These are phyloP conservation scores for Picathartes gymnocephalus DNA, from an alignment of 2,113 vertebrate species.

Conservation along the genomic window DNA sequence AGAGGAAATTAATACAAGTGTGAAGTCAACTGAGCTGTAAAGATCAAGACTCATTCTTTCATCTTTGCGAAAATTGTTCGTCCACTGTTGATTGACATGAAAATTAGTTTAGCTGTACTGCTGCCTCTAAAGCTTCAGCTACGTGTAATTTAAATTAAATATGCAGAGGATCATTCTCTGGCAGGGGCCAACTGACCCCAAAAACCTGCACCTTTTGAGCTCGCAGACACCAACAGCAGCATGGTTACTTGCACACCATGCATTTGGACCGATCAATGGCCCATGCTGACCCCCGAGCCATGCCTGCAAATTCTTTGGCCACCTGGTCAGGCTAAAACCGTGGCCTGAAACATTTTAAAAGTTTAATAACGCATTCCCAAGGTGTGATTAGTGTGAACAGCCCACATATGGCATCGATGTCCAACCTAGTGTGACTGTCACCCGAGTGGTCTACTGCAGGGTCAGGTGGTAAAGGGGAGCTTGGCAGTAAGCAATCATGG, in stretches of 20 bases:
- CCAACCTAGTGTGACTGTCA: neutral
- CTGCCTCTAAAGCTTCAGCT: neutral
- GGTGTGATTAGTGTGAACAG: neutral
- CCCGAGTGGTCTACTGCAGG: fast-evolving
- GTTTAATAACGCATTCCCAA: neutral
- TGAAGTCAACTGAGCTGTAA: neutral
- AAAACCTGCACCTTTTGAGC: neutral
- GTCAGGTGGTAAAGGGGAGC: neutral
- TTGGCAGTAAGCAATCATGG: neutral
- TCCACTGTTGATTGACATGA: neutral
- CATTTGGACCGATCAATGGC: fast-evolving
- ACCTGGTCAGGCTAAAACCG: neutral
- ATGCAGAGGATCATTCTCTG: neutral
- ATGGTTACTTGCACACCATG: fast-evolving
- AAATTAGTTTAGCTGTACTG: neutral
- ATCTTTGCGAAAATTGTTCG: neutral
- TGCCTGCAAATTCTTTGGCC: neutral
- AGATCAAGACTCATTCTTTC: neutral
- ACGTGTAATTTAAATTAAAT: neutral
- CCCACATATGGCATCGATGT: fast-evolving
- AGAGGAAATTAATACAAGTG: neutral
- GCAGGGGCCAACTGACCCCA: neutral
- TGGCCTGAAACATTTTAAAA: neutral
- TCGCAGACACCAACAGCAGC: neutral
- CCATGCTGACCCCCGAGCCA: neutral